A percentile compares a stretch with the other conserved stretches of the same genome.
Conservation (phyloP, 2,888 invertebrate species). For the Cotesia congregata region DNA sequence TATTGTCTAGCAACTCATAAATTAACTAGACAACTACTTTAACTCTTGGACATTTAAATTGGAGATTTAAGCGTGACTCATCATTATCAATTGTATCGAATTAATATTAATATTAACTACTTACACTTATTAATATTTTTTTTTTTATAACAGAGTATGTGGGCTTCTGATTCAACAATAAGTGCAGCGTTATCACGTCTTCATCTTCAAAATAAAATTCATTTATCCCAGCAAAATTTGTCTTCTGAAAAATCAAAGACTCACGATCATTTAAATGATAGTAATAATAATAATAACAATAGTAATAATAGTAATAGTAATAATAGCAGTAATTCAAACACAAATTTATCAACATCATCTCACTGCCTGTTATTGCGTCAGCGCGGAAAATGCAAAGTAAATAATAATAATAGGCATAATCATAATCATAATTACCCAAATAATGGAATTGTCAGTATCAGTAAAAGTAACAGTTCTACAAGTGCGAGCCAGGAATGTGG, state of each 20-base stretch:
- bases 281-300: conserved; percentile 41
- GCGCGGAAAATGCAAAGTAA: conserved; percentile 57
- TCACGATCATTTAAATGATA: not conserved
- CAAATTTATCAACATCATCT: conserved; percentile 14
- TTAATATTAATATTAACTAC: conserved; percentile 40
- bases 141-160: conserved; percentile 71
- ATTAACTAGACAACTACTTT: not conserved
- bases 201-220: conserved; percentile 68
- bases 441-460: conserved; percentile 19
- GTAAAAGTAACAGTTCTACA: conserved; percentile 46
- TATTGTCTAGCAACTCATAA: conserved; percentile 5
- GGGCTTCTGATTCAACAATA: conserved; percentile 73
- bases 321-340: not conserved
- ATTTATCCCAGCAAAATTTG: conserved; percentile 62
- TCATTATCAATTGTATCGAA: conserved; percentile 7
- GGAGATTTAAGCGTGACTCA: conserved; percentile 3
- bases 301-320: not conserved
- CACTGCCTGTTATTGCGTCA: conserved; percentile 52
- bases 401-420: conserved; percentile 54
- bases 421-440: conserved; percentile 52
- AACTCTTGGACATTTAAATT: not conserved
- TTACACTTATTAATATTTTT: not conserved
- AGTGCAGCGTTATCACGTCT: conserved; percentile 67
- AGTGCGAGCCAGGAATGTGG: conserved; percentile 48
- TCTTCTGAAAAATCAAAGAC: not conserved